Conservation (phyloP, 2,113 vertebrate genomes). For the Vombatus ursinus region DNA sequence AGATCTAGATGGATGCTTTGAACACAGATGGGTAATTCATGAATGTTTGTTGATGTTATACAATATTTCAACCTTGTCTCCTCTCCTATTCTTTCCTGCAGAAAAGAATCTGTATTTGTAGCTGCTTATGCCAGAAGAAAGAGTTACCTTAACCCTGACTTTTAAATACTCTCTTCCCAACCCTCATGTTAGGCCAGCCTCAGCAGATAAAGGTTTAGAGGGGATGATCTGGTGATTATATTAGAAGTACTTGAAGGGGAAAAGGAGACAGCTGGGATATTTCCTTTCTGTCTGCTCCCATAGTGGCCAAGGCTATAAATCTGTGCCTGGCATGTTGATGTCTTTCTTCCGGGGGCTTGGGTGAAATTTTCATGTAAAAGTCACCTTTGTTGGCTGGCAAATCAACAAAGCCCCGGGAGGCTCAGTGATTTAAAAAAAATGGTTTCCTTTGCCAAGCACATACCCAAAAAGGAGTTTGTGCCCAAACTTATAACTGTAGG, state of each 20-base stretch:
- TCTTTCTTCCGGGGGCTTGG: background rate
- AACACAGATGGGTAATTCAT: background rate
- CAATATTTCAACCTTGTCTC: background rate
- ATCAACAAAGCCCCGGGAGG: background rate
- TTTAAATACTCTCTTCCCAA: background rate
- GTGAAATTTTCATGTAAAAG: conserved; percentile 2
- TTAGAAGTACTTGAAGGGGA: background rate
- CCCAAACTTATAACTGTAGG: background rate
- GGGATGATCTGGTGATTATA: background rate
- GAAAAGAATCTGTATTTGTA: background rate
- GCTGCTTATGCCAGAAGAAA: background rate
- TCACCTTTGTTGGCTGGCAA: background rate
- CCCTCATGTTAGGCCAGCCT: background rate
- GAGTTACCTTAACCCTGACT: background rate
- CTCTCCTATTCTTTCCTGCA: background rate
- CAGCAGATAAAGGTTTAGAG: background rate
- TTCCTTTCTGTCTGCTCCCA: background rate
- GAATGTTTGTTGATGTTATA: background rate
- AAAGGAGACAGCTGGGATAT: background rate
- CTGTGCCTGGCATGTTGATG: background rate
- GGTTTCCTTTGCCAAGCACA: background rate
- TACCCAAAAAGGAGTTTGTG: background rate
- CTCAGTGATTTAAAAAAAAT: background rate
- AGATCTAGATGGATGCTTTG: background rate
- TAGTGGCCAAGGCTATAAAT: background rate